Evolutionary conservation across 2,888 invertebrate species (phyloP).

Genomic region (Dicyrtomina minuta): DNA sequence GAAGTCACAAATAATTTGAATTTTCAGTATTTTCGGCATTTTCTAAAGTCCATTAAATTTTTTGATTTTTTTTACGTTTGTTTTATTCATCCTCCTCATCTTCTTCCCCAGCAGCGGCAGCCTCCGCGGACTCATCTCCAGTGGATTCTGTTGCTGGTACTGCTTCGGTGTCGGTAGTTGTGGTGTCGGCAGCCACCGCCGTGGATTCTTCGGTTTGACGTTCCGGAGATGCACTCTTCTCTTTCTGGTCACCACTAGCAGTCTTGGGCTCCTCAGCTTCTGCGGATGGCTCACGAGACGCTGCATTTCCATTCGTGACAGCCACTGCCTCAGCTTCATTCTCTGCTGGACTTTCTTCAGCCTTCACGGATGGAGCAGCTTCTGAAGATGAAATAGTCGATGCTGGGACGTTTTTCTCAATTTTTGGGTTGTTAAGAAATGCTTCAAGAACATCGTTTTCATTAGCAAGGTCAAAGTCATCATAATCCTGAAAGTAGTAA

Average conservation of each 20-base stretch:
- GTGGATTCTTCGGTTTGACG: conserved; percentile 20
- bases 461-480: conserved; percentile 86
- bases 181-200: conserved; percentile 20
- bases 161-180: not conserved
- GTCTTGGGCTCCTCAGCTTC: conserved; percentile 42
- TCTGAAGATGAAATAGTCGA: not conserved
- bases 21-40: not conserved
- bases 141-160: not conserved
- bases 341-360: no score
- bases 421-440: conserved; percentile 70
- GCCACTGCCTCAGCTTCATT: conserved; percentile 20
- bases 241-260: conserved; percentile 15
- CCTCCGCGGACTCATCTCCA: not conserved
- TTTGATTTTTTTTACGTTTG: not conserved
- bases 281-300: conserved; percentile 49
- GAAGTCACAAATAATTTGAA: not conserved
- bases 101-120: not conserved
- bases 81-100: not conserved
- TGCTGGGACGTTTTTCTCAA: conserved; percentile 39
- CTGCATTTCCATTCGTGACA: conserved; percentile 38
- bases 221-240: not conserved
- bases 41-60: not conserved
- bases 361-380: no score
- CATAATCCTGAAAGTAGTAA: conserved; percentile 75
- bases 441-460: conserved; percentile 86